A percentile compares a stretch with the other conserved stretches of the same genome.
phyloP scores from a whole-genome alignment of 2,113 vertebrate genomes.

The Paratilapia polleni region DNA sequence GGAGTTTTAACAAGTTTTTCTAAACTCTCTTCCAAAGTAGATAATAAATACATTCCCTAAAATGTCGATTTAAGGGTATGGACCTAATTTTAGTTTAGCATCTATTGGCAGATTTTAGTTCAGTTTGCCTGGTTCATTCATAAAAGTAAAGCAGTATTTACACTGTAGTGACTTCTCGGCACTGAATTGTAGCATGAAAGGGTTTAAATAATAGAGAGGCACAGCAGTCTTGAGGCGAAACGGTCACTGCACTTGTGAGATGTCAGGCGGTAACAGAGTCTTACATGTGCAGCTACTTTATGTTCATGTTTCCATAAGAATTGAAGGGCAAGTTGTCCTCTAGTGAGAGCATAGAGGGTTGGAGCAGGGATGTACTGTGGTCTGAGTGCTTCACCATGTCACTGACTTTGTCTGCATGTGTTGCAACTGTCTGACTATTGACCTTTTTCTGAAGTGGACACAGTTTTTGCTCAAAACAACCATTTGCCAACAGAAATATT shows the following conservation, averaged over 20 bases:
- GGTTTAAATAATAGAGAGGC: constrained; percentile 43
- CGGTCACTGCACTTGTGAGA: constrained; percentile 49
- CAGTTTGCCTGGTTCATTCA: constrained; percentile 14
- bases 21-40: not conserved
- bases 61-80: not conserved
- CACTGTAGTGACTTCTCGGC: not conserved
- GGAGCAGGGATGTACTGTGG: not conserved
- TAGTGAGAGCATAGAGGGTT: not conserved
- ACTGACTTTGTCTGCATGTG: not conserved
- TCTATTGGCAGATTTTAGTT: not conserved
- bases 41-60: not conserved
- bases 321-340: constrained; percentile 18
- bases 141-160: not conserved
- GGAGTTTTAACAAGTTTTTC: no score
- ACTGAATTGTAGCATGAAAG: not conserved
- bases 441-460: not conserved
- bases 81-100: not conserved
- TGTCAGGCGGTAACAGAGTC: constrained; percentile 32
- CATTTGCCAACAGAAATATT: not conserved
- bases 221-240: constrained; percentile 32
- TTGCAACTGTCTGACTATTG: not conserved
- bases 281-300: constrained; percentile 36
- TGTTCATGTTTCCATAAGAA: constrained; percentile 40
- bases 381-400: not conserved
- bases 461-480: not conserved